Base-by-base conservation (phyloP, 1,140 invertebrate species). In the Sitobion miscanthi region DNA sequence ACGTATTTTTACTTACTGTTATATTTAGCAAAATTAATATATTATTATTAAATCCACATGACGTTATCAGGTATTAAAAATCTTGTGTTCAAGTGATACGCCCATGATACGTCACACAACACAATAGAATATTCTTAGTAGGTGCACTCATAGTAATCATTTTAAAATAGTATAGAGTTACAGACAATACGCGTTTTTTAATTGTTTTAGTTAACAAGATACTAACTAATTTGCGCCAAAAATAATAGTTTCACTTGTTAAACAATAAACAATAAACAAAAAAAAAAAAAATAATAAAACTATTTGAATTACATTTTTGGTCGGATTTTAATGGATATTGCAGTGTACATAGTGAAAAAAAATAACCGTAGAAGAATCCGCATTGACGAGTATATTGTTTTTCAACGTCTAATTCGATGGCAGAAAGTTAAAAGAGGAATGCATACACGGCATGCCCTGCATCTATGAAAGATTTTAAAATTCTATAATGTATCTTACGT, bases 1-100 rank as follows among this genome's bases (percentile, higher is more conserved):
- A 69, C 62, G 62, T n/a, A 69, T n/a, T 69, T n/a, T n/a, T 69
- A n/a, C n/a, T 83, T 38, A 38, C 82, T 42, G 82, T 85, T 85
- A 45, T 85, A 25, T 45, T 23, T 23, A 11, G 23, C 23, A 35
- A 23, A 25, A 85, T 38, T 35, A 38, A 30, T 47, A 86, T 86
- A 86, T 86, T 30, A 47, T 86, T 47, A 47, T 54, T 69, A 69
- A 85, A n/a, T 45, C 14, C 38, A 30, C 89, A 69, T 11, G 54
- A 35, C 69, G 38, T 90, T 45, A 35, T 90, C 87, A 8, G 20
- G 11, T 38, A 23, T 6, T 87, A 49, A 47, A 52, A 38, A 52
- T 42, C 88, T 90, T 7, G 20, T 90, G 35, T 54, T 38, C 5
- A 1, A 57, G 49, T 90, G 88, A 57, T 57, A 90, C 52, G 88